Base-by-base conservation (phyloP, 1,140 invertebrate species). In the Paracyclopina nana region DNA sequence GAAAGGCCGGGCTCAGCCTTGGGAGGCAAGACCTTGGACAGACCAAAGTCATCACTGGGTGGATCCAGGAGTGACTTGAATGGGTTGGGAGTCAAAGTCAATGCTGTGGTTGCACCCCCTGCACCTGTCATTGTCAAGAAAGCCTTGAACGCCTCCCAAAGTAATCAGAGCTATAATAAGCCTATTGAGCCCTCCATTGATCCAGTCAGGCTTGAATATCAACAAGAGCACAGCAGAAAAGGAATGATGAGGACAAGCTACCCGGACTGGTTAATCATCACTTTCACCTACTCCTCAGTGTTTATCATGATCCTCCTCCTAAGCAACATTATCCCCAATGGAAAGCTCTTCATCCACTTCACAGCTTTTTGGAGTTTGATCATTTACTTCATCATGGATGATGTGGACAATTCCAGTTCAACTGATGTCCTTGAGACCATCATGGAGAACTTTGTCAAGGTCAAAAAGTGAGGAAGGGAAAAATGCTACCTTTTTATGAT, bases 351-450 rank as follows among this genome's bases (percentile, higher is more conserved):
- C 27, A 52, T 43, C 18, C 50, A 44, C 6, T 52, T 52, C 18
- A 52, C 50, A 45, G 50, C 50, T 8, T 44, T 44, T 29, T 52
- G 50, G 50, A 52, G 50, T 24, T 11, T 52, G n/a, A 18, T 52
- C 6, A 14, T 52, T 5, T 52, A 52, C 25, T 52, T 52, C 27
- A 16, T 45, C 34, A 6, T 52, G 27, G 50, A 52, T 20, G 50
- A 52, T 24, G 31, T 16, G 4, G 24, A 48, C 20, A 20, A 20
- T 16, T 16, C 14, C 5, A n/a, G n/a, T n/a, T n/a, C n/a, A n/a
- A n/a, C n/a, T n/a, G 34, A 38, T 8, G n/a, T 20, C 4, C 20
- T 38, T 38, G 34, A 38, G 34, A 38, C 34, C n/a, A 38, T 38
- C 34, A 20, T 20, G n/a, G 34, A 38, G 20, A 20, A n/a, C 34